Percentiles rank a stretch among this genome's conserved stretches.
Evolutionary conservation across 2,888 invertebrate species (phyloP).

Genomic region (Alloscopus bannaensis): DNA sequence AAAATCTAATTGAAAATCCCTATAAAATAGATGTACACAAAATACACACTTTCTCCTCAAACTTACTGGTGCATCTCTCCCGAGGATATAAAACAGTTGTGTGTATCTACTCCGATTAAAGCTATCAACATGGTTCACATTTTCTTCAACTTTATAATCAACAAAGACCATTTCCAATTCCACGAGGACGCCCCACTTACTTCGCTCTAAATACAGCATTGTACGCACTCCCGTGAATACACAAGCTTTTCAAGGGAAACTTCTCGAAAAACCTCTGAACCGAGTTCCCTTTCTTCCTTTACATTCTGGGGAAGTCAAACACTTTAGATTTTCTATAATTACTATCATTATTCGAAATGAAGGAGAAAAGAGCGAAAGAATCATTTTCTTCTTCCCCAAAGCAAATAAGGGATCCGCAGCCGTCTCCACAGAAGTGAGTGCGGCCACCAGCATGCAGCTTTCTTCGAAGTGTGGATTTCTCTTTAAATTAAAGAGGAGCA

Average conservation of each 20-base stretch:
- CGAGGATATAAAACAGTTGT: constrained; percentile 25
- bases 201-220: neutral
- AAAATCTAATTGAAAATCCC: neutral
- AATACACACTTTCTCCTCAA: neutral
- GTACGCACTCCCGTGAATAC: neutral
- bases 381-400: constrained; percentile 49
- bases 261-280: neutral
- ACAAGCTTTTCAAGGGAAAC: neutral
- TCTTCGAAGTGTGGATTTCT: no score
- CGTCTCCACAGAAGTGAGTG: neutral
- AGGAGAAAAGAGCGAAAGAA: constrained; percentile 32
- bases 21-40: neutral
- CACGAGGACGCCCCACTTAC: neutral
- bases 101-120: constrained; percentile 21
- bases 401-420: constrained; percentile 42
- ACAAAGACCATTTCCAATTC: constrained; percentile 34
- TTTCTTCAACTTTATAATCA: constrained; percentile 27
- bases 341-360: constrained; percentile 60
- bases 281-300: neutral
- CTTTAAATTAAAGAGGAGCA: no score
- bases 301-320: constrained; percentile 40
- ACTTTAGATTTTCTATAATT: constrained; percentile 62
- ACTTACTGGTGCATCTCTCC: constrained; percentile 12
- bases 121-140: constrained; percentile 31
- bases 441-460: no score